Conservation (phyloP, 2,113 vertebrate species). For the Copsychus sechellarum region DNA sequence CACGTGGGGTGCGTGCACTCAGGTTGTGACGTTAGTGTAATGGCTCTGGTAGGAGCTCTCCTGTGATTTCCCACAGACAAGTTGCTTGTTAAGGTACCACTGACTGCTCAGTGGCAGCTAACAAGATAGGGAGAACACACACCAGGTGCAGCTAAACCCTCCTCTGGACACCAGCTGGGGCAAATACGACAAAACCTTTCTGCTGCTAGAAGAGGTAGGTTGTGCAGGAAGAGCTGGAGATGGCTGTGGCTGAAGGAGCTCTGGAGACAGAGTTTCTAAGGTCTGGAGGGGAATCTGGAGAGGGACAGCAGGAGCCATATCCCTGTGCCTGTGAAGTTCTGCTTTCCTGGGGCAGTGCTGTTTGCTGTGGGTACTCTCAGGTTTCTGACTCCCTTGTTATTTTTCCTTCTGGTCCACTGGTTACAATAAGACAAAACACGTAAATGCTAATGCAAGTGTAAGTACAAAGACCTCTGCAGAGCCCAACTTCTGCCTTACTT, state of each 20-base stretch:
- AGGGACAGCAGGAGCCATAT: background rate
- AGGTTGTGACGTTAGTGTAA: background rate
- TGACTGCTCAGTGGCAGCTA: background rate
- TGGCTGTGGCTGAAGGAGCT: background rate
- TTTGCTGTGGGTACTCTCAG: background rate
- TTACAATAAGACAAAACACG: rapidly evolving
- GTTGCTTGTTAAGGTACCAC: background rate
- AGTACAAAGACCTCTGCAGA: background rate
- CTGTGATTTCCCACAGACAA: background rate
- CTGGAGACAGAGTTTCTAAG: background rate
- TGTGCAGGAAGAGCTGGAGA: background rate
- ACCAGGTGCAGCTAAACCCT: background rate
- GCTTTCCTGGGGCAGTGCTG: background rate
- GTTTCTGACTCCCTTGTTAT: background rate
- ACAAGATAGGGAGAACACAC: background rate
- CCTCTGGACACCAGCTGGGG: background rate
- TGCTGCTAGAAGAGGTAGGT: background rate
- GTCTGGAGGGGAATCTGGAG: background rate
- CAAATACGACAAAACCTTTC: background rate
- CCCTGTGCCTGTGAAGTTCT: background rate
- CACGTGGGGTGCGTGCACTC: rapidly evolving
- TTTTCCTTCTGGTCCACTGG: background rate
- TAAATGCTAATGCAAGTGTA: background rate
- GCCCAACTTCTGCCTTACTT: background rate
- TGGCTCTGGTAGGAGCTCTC: background rate